These are phyloP conservation scores for Pseudomyrmex cubaensis DNA, from an alignment of 1,140 invertebrate species.

Conservation along the genomic window DNA sequence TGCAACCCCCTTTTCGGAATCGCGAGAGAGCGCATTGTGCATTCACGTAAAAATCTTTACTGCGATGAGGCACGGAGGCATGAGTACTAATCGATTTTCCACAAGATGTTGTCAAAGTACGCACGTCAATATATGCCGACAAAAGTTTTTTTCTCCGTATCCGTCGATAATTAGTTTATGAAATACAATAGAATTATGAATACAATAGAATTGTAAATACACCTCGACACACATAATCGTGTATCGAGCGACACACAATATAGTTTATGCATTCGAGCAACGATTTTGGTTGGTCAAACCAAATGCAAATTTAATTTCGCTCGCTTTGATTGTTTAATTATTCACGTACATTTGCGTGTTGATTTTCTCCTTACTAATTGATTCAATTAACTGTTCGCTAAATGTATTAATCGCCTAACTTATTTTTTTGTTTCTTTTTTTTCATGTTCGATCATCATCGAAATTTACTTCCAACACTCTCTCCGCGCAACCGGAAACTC, in stretches of 20 bases:
- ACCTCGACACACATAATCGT: neutral
- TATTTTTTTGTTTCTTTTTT: no score
- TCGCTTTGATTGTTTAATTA: conserved; percentile 44
- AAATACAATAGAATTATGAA: conserved; percentile 13
- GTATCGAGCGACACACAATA: conserved; percentile 3
- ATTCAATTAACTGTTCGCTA: conserved; percentile 44
- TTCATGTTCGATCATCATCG: no score
- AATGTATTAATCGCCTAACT: conserved; percentile 2
- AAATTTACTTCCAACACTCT: no score
- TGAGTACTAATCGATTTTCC: no score
- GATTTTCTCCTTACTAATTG: conserved; percentile 26
- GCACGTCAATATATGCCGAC: no score
- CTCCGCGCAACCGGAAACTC: no score
- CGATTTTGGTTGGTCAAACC: neutral
- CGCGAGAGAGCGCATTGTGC: neutral
- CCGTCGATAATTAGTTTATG: neutral
- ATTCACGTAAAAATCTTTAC: no score
- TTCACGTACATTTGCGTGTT: conserved; percentile 34
- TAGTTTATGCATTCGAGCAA: conserved; percentile 39
- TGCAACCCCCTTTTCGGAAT: neutral
- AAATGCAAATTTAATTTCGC: conserved; percentile 52
- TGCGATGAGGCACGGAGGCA: no score
- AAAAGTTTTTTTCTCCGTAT: no score
- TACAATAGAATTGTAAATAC: conserved; percentile 29
- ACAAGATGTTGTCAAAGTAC: no score